These are phyloP conservation scores for Grammomys surdaster DNA, from an alignment of 2,113 vertebrate genomes.

Conservation along the genomic window DNA sequence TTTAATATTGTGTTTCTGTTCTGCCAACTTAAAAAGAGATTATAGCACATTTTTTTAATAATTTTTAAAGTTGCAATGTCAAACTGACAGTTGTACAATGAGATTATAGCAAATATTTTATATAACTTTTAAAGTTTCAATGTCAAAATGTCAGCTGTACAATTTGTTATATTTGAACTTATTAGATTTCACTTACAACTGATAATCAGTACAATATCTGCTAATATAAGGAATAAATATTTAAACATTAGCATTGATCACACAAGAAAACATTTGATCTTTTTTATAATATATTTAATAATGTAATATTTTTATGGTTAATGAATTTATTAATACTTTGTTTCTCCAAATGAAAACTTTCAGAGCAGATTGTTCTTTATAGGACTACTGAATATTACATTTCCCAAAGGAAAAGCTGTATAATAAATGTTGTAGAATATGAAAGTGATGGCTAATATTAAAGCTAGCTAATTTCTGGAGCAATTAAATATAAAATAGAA, in stretches of 20 bases:
- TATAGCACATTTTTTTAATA: neutral
- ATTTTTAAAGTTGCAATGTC: neutral
- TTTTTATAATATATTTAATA: neutral
- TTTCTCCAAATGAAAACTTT: neutral
- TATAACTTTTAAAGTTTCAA: neutral
- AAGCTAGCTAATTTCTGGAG: neutral
- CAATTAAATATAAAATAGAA: neutral
- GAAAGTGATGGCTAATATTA: neutral
- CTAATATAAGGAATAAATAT: neutral
- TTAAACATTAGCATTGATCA: neutral
- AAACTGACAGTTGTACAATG: neutral
- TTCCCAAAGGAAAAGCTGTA: neutral
- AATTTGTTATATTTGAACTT: neutral
- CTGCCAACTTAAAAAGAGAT: neutral
- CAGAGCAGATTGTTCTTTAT: neutral
- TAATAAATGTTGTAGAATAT: neutral
- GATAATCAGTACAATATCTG: neutral
- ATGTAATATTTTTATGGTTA: neutral
- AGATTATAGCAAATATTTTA: too few species aligned
- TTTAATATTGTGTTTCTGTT: neutral
- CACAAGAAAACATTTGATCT: neutral
- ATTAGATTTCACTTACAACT: neutral
- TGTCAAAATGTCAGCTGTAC: neutral
- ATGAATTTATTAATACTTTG: neutral
- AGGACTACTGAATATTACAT: neutral